Evolutionary conservation across 2,888 invertebrate species (phyloP).

Genomic region (Microdon myrmicae): DNA sequence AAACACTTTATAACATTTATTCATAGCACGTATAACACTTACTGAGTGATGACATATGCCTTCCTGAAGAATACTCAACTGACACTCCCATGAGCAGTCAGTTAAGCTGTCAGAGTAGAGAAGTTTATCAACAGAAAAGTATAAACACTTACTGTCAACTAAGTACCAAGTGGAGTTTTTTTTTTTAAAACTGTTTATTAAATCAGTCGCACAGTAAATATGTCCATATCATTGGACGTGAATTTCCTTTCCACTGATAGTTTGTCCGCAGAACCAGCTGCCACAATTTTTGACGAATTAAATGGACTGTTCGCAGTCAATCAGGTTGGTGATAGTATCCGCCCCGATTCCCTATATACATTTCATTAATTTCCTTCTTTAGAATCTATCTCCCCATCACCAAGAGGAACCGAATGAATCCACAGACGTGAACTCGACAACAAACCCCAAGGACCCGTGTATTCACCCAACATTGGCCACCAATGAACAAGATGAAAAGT

Average conservation of each 20-base stretch:
- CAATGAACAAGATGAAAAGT: slow-evolving; percentile 22
- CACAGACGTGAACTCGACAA: neutral
- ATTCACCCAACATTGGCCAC: neutral
- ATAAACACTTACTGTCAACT: no score
- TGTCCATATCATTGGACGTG: slow-evolving; percentile 45
- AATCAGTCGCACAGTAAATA: no score
- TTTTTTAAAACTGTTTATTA: no score
- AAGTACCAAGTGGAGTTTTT: no score
- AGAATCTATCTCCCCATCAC: slow-evolving; percentile 13
- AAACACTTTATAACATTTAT: no score
- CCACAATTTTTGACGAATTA: slow-evolving; percentile 45
- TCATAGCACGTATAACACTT: no score
- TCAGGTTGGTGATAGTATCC: slow-evolving; percentile 30
- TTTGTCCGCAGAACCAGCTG: slow-evolving; percentile 30
- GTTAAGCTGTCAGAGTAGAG: no score
- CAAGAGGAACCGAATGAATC: neutral
- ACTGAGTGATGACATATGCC: no score
- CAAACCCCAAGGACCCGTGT: neutral
- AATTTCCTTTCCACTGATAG: slow-evolving; percentile 31
- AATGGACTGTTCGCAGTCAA: slow-evolving; percentile 30
- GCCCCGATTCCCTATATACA: neutral
- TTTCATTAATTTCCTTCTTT: neutral
- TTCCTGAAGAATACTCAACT: no score
- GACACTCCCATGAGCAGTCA: no score
- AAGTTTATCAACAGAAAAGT: no score